phyloP scores from a whole-genome alignment of 2,888 invertebrate genomes.

The Sarcophaga carnaria region DNA sequence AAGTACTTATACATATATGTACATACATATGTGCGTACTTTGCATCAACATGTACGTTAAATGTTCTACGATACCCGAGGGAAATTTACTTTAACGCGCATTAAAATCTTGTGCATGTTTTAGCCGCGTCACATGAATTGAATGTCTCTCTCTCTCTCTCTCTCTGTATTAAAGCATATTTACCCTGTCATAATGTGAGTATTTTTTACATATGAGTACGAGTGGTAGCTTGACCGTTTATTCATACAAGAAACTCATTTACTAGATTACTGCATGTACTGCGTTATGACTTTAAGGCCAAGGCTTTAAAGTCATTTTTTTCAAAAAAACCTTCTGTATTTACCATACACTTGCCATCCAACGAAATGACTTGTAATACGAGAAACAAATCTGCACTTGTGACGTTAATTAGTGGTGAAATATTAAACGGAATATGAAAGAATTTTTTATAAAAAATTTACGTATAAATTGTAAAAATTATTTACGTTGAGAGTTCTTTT shows the following conservation, averaged over 20 bases:
- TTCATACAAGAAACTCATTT: background rate
- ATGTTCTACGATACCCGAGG: conserved; percentile 62
- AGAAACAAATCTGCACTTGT: too few species aligned
- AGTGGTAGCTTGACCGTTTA: conserved; percentile 28
- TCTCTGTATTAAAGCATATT: background rate
- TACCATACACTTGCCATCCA: too few species aligned
- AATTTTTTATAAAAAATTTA: too few species aligned
- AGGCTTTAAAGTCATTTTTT: too few species aligned
- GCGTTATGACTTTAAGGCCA: too few species aligned
- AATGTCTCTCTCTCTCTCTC: background rate
- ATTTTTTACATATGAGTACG: background rate
- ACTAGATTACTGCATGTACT: too few species aligned
- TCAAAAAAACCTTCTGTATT: too few species aligned
- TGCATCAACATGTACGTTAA: conserved; percentile 58
- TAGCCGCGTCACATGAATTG: conserved; percentile 1
- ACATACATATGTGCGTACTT: background rate
- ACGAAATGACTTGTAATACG: too few species aligned
- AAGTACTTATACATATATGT: background rate
- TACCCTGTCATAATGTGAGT: background rate
- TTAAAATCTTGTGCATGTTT: conserved; percentile 56
- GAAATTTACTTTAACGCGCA: conserved; percentile 68
- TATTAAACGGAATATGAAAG: too few species aligned
- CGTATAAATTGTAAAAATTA: too few species aligned
- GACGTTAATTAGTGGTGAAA: too few species aligned
- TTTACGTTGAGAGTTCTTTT: too few species aligned